Base-by-base conservation (phyloP, 2,888 invertebrate genomes). In the Drosophila merina region DNA sequence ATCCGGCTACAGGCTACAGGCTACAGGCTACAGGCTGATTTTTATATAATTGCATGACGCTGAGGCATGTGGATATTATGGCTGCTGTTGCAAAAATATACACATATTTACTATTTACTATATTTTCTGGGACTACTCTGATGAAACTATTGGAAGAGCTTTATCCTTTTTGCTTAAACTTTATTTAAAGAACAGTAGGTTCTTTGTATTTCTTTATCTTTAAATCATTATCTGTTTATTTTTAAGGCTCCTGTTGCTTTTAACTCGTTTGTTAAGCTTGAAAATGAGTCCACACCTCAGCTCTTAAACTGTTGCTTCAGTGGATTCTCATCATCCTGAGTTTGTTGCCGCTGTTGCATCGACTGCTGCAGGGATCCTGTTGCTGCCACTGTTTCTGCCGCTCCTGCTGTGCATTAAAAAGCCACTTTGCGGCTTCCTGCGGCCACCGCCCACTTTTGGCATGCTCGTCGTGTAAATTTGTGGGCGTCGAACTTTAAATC, bases 401-500 rank as follows among this genome's bases (percentile, higher is more conserved):
- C 77, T 60, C 78, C 84, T 70, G 81, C 78, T 86, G 86, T 86
- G 82, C 82, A 86, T 86, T 82, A 86, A 82, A 82, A 82, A 86
- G 86, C 82, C 82, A 82, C 82, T 82, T 82, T 82, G 82, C 70
- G 84, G 86, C 81, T 82, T 82, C 82, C 82, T 86, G 82, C 74
- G 78, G 80, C 77, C 79, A 79, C 75, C 86, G 80, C 86, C 82
- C 72, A 64, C 63, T 64, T 64, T 47, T 51, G 64, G 60, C 80
- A 69, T 82, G 69, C 69, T 76, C 76, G 59, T 49, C 54, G 73
- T 84, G 84, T 67, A 70, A 69, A 72, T 79, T 86, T 83, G 82
- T 80, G 86, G 75, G 80, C 73, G 74, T 60, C 56, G 55, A 72
- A 70, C 73, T 82, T 86, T 79, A 82, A 86, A 70, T 60, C 72